These are phyloP conservation scores for Sminthurinus aureus DNA, from an alignment of 2,888 invertebrate genomes.

Conservation along the genomic window DNA sequence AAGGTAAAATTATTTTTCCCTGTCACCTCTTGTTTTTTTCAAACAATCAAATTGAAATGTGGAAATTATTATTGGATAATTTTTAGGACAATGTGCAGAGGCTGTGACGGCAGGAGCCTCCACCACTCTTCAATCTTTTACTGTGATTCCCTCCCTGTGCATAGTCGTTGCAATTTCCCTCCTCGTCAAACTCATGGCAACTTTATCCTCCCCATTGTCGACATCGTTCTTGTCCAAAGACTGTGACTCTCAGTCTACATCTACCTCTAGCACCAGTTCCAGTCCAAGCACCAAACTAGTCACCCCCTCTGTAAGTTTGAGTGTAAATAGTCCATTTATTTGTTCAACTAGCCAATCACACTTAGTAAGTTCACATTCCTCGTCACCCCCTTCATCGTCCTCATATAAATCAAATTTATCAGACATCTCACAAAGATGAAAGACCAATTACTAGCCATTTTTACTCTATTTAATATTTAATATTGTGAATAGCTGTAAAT, in stretches of 20 bases:
- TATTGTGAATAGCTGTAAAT: too few species aligned
- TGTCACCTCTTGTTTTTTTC: too few species aligned
- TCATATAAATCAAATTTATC: not conserved
- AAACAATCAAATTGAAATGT: too few species aligned
- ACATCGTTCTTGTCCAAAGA: not conserved
- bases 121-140: not conserved
- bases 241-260: too few species aligned
- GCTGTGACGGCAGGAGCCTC: slow-evolving; percentile 22
- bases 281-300: not conserved
- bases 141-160: slow-evolving; percentile 26
- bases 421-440: not conserved
- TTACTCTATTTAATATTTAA: too few species aligned
- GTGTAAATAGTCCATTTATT: not conserved
- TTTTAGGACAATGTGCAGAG: slow-evolving; percentile 32
- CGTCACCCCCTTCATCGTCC: not conserved
- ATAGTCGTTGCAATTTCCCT: not conserved
- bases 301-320: slow-evolving; percentile 1
- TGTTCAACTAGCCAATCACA: not conserved
- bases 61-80: not conserved
- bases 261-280: too few species aligned
- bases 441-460: not conserved
- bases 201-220: not conserved
- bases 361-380: not conserved
- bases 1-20: slow-evolving; percentile 65
- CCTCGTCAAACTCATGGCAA: not conserved